Base-by-base conservation (phyloP, 2,113 vertebrate genomes). In the Nerophis lumbriciformis region DNA sequence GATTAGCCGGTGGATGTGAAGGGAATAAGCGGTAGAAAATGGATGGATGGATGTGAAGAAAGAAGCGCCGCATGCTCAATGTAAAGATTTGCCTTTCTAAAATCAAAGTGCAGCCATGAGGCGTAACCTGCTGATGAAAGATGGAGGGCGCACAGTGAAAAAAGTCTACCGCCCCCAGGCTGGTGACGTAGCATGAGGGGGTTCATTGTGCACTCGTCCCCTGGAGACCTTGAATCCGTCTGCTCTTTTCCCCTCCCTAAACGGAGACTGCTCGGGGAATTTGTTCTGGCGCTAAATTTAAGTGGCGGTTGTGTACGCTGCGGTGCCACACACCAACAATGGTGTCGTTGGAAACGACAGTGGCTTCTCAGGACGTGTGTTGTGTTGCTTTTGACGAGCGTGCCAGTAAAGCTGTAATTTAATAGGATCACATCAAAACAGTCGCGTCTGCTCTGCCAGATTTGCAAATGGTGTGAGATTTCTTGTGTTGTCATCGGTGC, bases 391-490 rank as follows among this genome's bases (percentile, higher is more conserved):
- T 57, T 44, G 42, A 57, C 54, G n/a, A 57, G 38, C n/a, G n/a
- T 42, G 54, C 37, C 54, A 51, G 55, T 47, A 45, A 55, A 68
- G 59, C 68, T 35, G 15, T 35, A 42, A 37, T 68, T 68, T 77
- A 83, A 69, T 53, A 70, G 72, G 65, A 66, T 76, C 70, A 73
- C 73, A 72, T 66, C 44, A 57, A 79, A 68, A 68, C 71, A 63
- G 42, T 42, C 39, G 16, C 12, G 66, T 71, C 28, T 69, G 37
- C 57, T 59, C 77, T 73, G 79, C 72, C 83, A 85, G 77, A 59
- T 78, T 75, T 54, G 57, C 63, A 63, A 77, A 68, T 60, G 44
- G 73, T 80, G 80, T 73, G 78, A 75, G 79, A 80, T 72, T 75
- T 69, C 39, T 60, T 80, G 53, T 78, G 66, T 65, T 66, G 76